phyloP scores from a whole-genome alignment of 2,888 invertebrate species.

The Altica lythri region DNA sequence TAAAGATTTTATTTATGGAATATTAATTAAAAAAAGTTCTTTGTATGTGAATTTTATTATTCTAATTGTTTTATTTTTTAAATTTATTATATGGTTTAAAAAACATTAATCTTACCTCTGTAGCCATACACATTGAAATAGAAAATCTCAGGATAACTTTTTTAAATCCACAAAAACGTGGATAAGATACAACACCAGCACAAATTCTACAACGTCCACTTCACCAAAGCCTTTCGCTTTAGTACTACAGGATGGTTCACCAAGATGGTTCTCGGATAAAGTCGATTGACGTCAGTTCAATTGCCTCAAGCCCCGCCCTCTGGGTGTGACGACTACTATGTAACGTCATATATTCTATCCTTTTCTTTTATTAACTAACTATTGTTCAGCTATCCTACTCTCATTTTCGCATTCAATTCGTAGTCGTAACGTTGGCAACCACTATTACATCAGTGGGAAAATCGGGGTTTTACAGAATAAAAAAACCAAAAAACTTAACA shows the following conservation, averaged over 20 bases:
- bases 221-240: constrained; percentile 42
- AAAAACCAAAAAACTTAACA: too few species aligned
- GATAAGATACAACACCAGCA: constrained; percentile 40
- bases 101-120: constrained; percentile 41
- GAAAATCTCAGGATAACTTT: constrained; percentile 43
- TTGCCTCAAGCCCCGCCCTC: constrained; percentile 26
- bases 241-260: constrained; percentile 42
- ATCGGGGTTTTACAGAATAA: too few species aligned
- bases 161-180: constrained; percentile 46
- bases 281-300: constrained; percentile 46
- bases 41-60: too few species aligned
- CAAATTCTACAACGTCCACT: constrained; percentile 37
- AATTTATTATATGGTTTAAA: too few species aligned
- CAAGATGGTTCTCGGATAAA: constrained; percentile 47
- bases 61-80: too few species aligned
- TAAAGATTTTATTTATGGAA: too few species aligned
- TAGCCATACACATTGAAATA: constrained; percentile 53
- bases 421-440: not conserved
- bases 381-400: too few species aligned
- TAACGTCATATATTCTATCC: constrained; percentile 26
- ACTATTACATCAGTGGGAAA: not conserved
- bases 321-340: constrained; percentile 29
- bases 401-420: too few species aligned
- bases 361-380: not conserved
- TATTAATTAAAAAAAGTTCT: too few species aligned